phyloP scores from a whole-genome alignment of 2,113 vertebrate species.

The Zeus faber region DNA sequence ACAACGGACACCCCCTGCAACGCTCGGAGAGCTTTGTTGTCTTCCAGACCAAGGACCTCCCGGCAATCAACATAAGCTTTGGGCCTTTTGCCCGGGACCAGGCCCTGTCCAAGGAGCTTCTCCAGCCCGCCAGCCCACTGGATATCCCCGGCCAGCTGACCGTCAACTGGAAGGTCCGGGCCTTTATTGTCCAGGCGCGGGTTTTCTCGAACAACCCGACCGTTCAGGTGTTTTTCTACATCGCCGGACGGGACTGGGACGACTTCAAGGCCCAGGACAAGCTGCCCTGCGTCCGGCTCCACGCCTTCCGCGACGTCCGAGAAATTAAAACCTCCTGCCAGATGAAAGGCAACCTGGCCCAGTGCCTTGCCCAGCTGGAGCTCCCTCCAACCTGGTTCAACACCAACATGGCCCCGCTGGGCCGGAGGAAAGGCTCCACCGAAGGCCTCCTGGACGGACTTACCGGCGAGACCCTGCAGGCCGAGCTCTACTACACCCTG shows the following conservation, averaged over 20 bases:
- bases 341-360: slow-evolving; percentile 86
- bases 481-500: slow-evolving; percentile 92
- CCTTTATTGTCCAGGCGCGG: slow-evolving; percentile 89
- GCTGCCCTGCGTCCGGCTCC: slow-evolving; percentile 90
- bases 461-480: slow-evolving; percentile 81
- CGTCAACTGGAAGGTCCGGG: slow-evolving; percentile 97
- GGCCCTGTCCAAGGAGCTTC: slow-evolving; percentile 87
- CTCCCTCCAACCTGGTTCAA: slow-evolving; percentile 92
- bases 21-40: slow-evolving; percentile 93
- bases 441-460: slow-evolving; percentile 77
- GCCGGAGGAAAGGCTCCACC: slow-evolving; percentile 77
- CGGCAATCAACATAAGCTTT: slow-evolving; percentile 88
- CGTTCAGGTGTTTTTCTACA: slow-evolving; percentile 95
- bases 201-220: slow-evolving; percentile 86
- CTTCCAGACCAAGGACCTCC: slow-evolving; percentile 96
- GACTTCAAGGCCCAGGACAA: slow-evolving; percentile 86
- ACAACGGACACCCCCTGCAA: slow-evolving; percentile 78
- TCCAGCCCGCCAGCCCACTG: slow-evolving; percentile 91
- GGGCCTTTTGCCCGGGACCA: slow-evolving; percentile 90
- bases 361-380: slow-evolving; percentile 89
- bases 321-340: slow-evolving; percentile 92
- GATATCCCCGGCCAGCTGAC: slow-evolving; percentile 90
- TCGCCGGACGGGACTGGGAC: slow-evolving; percentile 95
- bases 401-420: slow-evolving; percentile 76
- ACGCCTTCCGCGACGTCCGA: slow-evolving; percentile 87